A percentile compares a stretch with the other conserved stretches of the same genome.
These are phyloP conservation scores for Muntiacus muntjak DNA, from an alignment of 2,113 vertebrate genomes.

Conservation along the genomic window DNA sequence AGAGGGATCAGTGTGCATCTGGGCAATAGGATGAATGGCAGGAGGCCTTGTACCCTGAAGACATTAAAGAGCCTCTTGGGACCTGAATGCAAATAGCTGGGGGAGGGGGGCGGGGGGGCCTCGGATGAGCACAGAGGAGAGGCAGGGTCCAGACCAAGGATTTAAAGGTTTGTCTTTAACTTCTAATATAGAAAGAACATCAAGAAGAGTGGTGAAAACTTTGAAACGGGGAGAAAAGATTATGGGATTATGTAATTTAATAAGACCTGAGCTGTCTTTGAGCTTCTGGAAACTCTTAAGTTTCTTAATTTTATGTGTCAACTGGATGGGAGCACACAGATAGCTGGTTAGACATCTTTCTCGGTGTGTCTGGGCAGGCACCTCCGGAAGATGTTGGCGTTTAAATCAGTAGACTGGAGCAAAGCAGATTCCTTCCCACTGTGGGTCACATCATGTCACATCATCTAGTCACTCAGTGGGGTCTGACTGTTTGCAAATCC, in stretches of 20 bases:
- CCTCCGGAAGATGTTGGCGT: not conserved
- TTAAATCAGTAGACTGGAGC: not conserved
- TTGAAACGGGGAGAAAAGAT: not conserved
- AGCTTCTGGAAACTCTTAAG: rapidly evolving
- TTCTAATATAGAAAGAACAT: not conserved
- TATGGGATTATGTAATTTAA: not conserved
- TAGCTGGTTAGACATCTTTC: not conserved
- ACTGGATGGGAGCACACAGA: not conserved
- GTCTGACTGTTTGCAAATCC: too few species aligned
- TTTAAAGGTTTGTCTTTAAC: not conserved
- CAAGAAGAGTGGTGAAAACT: not conserved
- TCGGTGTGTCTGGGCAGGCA: not conserved
- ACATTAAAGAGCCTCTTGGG: not conserved
- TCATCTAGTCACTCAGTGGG: not conserved
- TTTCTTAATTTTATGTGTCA: not conserved
- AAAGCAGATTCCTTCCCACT: not conserved
- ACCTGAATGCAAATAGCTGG: not conserved
- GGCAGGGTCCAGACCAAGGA: not conserved
- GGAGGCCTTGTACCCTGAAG: too few species aligned
- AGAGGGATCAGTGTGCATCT: rapidly evolving
- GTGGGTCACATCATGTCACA: not conserved
- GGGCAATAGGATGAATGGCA: too few species aligned
- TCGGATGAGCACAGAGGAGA: not conserved
- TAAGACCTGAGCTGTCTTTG: not conserved
- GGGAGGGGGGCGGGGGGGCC: rapidly evolving